These are phyloP conservation scores for Erythrolamprus reginae DNA, from an alignment of 2,113 vertebrate genomes.

Conservation along the genomic window DNA sequence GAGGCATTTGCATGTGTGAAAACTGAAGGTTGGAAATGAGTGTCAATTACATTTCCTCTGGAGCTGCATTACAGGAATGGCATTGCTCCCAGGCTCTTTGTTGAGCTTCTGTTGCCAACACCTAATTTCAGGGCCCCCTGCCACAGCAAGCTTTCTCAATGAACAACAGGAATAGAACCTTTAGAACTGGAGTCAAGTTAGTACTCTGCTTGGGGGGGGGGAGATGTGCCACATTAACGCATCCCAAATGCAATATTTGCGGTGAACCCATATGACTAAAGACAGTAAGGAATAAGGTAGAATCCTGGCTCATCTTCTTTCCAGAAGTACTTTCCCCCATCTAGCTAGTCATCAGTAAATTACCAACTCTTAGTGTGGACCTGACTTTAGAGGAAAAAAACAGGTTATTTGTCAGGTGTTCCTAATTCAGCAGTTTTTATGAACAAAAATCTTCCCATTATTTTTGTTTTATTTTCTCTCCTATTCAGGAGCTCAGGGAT, in stretches of 20 bases:
- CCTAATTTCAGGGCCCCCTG: background rate
- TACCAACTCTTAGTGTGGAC: background rate
- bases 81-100: background rate
- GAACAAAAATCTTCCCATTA: background rate
- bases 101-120: background rate
- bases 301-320: background rate
- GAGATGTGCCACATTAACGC: background rate
- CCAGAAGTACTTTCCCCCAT: background rate
- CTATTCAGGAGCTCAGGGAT: background rate
- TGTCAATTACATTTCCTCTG: background rate
- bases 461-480: background rate
- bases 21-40: background rate
- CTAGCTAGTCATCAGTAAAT: background rate
- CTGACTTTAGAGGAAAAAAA: background rate
- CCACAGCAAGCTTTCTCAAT: background rate
- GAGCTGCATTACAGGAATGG: background rate
- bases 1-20: background rate
- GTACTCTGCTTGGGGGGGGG: background rate
- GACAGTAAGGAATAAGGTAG: background rate
- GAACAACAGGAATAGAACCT: background rate
- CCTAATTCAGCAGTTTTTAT: background rate
- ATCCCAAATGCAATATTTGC: background rate
- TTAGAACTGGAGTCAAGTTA: background rate
- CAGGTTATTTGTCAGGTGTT: background rate
- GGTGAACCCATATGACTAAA: background rate